Evolutionary conservation across 1,140 invertebrate species (phyloP), one percentile per base, ranked within the genome.

Genomic region (Calliopsis andreniformis): DNA sequence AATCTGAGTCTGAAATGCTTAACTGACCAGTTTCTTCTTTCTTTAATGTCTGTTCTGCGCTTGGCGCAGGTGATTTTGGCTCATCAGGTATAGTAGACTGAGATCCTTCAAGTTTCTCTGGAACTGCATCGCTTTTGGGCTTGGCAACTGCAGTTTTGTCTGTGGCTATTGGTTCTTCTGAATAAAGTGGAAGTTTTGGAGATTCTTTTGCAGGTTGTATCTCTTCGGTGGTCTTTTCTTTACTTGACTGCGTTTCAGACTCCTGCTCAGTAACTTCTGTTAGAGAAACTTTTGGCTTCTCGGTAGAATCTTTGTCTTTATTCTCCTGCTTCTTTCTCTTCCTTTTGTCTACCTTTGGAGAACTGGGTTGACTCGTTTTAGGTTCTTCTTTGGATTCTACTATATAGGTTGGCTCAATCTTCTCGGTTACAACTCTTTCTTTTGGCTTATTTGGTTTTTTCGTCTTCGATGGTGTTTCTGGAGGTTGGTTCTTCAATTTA

Each of bases 361-460:
- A 39, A 20, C 25, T 20, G 0, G 62, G 18, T 35, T 67, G 62
- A 39, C 20, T 20, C 8, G n/a, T 25, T 56, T 80, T 67, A 0
- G 18, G 12, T 10, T 64, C 35, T 25, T 71, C 53, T 25, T 71
- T 73, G 0, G 62, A n/a, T n/a, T 79, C 56, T 0, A 51, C 42
- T 10, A 39, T 8, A 10, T 51, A 28, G 10, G 35, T 32, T 12
- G 59, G 42, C 0, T 47, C 10, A 2, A 53, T 77, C 45, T 79
- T 32, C 49, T 76, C 75, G 20, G 39, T 49, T 4, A 64, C 6
- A 10, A 32, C 4, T 16, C 67, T 78, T n/a, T 84, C 71, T 43
- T 80, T 78, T 1, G 76, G 58, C 32, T 83, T 75, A 6, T 42
- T 23, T 12, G 53, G 42, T 59, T 78, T 80, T 30, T 68, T 75